Evolutionary conservation across 1,140 invertebrate genomes (phyloP), one percentile per base, ranked within the genome.

Genomic region (Pseudomyrmex gracilis): DNA sequence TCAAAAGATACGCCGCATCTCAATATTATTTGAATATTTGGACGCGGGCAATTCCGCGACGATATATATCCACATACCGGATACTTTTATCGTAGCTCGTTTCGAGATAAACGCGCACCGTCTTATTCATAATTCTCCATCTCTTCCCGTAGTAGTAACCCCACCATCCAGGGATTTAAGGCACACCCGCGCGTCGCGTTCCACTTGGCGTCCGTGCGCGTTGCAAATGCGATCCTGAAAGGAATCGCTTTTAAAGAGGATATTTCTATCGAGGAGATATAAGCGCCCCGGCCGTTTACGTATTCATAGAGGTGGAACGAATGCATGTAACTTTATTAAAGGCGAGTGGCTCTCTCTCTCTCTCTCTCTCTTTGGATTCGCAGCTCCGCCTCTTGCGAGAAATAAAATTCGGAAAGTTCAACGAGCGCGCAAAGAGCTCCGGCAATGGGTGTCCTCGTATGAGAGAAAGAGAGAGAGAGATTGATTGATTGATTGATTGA

Each of bases 231-330:
- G 47, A 87, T 86, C 70, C 73, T 73, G 76, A 78, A 86, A 84
- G 85, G 82, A 84, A 87, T 87, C 53, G 84, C 84, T 84, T 73
- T 83, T 43, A 67, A 83, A 73, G 66, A 87, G 82, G 85, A 86
- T 70, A 86, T 77, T 83, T 87, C 82, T 86, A 87, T 87, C 53
- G 86, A 67, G 55, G 1, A 13, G 13, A 17, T 73, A 84, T 87
- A 87, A 87, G 78, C 76, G 60, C 45, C 58, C 34, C 73, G 45
- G 73, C 47, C 68, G 73, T 77, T 84, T 64, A 84, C 73, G 85
- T 73, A 86, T 86, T 87, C 86, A 78, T 77, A 86, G 73, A 78
- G 63, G 80, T 58, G 58, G 68, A 68, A 34, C 55, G 67, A 60
- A 83, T 84, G 63, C 85, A 51, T 60, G 85, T 61, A 64, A 82